These are phyloP conservation scores for Xylota segnis DNA, from an alignment of 2,888 invertebrate genomes.

Conservation along the genomic window DNA sequence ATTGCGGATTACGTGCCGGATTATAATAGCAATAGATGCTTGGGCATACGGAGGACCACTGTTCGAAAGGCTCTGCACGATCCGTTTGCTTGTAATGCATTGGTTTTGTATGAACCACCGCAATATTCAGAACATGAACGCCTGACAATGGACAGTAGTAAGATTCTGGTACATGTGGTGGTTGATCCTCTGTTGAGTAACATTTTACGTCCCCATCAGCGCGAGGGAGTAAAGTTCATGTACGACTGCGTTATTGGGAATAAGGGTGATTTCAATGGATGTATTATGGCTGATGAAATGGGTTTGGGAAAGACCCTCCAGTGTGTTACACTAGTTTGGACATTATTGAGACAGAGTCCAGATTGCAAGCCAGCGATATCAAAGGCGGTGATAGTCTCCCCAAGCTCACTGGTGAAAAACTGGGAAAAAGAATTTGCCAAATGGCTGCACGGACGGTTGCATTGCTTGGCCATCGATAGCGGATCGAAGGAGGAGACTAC, in stretches of 20 bases:
- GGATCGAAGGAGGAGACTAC: conserved; percentile 95
- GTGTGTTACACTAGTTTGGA: conserved; percentile 98
- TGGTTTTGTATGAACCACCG: conserved; percentile 95
- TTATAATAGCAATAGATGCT: conserved; percentile 89
- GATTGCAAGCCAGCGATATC: conserved; percentile 95
- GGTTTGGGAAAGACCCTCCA: conserved; percentile 98
- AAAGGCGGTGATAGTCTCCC: conserved; percentile 97
- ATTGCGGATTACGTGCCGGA: conserved; percentile 94
- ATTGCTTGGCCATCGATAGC: conserved; percentile 93
- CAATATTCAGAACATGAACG: conserved; percentile 94
- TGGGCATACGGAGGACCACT: conserved; percentile 90
- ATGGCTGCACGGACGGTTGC: conserved; percentile 95
- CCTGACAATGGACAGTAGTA: conserved; percentile 90
- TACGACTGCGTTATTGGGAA: conserved; percentile 98
- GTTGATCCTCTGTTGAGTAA: conserved; percentile 97
- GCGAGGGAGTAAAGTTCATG: conserved; percentile 99
- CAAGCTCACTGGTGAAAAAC: conserved; percentile 98
- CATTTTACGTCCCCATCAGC: conserved; percentile 97
- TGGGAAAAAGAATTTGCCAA: conserved; percentile 99
- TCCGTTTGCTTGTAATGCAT: conserved; percentile 95
- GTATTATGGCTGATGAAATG: conserved; percentile 99
- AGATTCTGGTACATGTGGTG: conserved; percentile 94
- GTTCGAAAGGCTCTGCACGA: conserved; percentile 92
- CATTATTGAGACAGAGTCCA: conserved; percentile 95
- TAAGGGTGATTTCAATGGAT: conserved; percentile 94